Base-by-base conservation (phyloP, 2,113 vertebrate genomes). In the Microtus pennsylvanicus region DNA sequence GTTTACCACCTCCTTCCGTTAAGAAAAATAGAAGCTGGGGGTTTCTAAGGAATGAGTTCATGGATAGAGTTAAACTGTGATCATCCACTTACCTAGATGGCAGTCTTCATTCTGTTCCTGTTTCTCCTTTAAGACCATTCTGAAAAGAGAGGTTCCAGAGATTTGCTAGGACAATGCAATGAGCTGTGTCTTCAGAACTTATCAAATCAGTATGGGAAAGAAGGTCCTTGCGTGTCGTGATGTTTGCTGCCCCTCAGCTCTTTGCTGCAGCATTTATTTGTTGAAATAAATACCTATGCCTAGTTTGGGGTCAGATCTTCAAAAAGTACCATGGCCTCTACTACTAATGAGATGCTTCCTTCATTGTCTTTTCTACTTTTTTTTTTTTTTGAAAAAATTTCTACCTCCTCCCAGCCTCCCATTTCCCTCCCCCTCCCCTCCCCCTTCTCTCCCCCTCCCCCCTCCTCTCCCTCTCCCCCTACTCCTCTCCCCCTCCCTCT, bases 261-360 rank as follows among this genome's bases (percentile, higher is more conserved):
- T 94, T 96, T 92, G 61, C 47, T 89, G 26, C 16, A 86, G 38
- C 55, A 21, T 90, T 28, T 69, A 42, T 63, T 88, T 94, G 72
- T 94, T 95, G 89, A 90, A 91, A 86, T 92, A 93, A 92, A 61
- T 86, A 16, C 72, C 72, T 58, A 9, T 63, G 95, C 45, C 77
- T 85, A 86, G 72, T 96, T 94, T 96, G 22, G 75, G 69, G 50
- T 58, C 4, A 63, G 47, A 33, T 69, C 77, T 91, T 91, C 17
- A 90, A 74, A 91, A 92, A 93, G 19, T 33, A 89, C 30, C 38
- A 35, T 81, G 78, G 58, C 38, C 45, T 95, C 72, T 90, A 38
- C 35, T 61, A 52, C 12, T 52, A 52, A 52, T 95, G 38, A 16
- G 61, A n/a, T 78, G 33, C n/a, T 17, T 93, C 95, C 96, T 28